A percentile compares a stretch with the other conserved stretches of the same genome.
Evolutionary conservation across 2,888 invertebrate species (phyloP).

Genomic region (Druceiella hillmani): DNA sequence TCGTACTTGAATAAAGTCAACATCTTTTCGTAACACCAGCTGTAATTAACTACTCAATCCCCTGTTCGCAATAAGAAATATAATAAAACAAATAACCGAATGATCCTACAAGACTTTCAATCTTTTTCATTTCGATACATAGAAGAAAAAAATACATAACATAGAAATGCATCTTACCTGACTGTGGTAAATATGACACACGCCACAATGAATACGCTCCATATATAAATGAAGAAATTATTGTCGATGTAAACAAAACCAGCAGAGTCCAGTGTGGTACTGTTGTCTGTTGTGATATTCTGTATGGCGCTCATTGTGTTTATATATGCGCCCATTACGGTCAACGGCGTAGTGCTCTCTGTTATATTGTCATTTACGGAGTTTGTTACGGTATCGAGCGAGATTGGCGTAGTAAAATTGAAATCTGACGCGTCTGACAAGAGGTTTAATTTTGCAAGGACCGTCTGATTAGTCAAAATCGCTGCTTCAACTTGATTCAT

Average conservation of each 20-base stretch:
- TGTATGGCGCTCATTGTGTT: constrained; percentile 33
- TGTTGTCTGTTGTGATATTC: constrained; percentile 28
- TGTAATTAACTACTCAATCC: too few species aligned
- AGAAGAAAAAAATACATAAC: too few species aligned
- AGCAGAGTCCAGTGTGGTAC: constrained; percentile 13
- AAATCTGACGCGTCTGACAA: neutral
- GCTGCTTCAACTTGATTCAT: constrained; percentile 38
- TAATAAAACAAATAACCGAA: too few species aligned
- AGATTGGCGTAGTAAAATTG: neutral
- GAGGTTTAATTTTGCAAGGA: too few species aligned
- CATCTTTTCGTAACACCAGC: too few species aligned
- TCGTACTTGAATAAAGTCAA: too few species aligned
- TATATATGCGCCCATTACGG: constrained; percentile 33
- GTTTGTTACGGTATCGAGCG: too few species aligned
- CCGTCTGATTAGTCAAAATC: neutral
- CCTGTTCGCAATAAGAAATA: too few species aligned
- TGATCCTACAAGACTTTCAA: too few species aligned
- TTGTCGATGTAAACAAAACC: constrained; percentile 28
- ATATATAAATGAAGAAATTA: constrained; percentile 49
- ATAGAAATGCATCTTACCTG: constrained; percentile 35
- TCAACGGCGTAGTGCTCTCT: constrained; percentile 30
- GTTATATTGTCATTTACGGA: too few species aligned
- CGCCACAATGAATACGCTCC: constrained; percentile 52
- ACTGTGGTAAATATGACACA: constrained; percentile 57
- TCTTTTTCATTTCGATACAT: too few species aligned